Conservation (phyloP, 2,888 invertebrate genomes). For the Drosophila borborema region DNA sequence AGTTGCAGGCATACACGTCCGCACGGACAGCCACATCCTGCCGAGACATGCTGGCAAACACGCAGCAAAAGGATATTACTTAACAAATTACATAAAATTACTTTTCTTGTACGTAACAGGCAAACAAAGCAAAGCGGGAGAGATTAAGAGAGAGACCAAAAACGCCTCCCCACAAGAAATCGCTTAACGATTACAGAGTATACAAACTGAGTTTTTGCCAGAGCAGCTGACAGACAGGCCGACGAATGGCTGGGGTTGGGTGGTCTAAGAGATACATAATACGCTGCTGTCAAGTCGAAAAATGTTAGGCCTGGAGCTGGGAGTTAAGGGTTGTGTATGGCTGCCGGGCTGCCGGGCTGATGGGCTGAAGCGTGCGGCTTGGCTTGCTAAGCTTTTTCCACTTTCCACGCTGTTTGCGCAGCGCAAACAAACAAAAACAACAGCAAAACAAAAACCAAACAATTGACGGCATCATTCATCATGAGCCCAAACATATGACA, state of each 20-base stretch:
- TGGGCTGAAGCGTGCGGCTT: not conserved
- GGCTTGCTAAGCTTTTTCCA: constrained; percentile 44
- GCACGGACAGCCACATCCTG: constrained; percentile 61
- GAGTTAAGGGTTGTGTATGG: constrained; percentile 10
- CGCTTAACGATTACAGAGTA: constrained; percentile 73
- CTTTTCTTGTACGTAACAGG: constrained; percentile 65
- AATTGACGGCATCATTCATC: constrained; percentile 77
- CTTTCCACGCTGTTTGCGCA: constrained; percentile 61
- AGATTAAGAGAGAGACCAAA: too few relatives aligned
- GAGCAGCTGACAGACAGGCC: constrained; percentile 18
- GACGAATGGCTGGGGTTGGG: not conserved
- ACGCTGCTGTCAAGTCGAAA: constrained; percentile 69
- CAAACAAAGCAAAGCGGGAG: constrained; percentile 49
- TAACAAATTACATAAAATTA: constrained; percentile 81
- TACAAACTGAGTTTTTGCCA: constrained; percentile 43
- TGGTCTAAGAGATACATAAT: constrained; percentile 29
- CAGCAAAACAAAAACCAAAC: constrained; percentile 52
- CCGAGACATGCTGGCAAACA: constrained; percentile 67
- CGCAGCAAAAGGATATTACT: constrained; percentile 67
- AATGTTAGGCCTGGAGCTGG: constrained; percentile 45
- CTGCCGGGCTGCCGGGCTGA: not conserved
- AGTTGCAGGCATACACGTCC: constrained; percentile 11
- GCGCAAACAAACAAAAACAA: constrained; percentile 64
- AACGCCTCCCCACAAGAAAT: constrained; percentile 52
- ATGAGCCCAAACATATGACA: constrained; percentile 68